Base-by-base conservation (phyloP, 2,113 vertebrate genomes). In the Saccopteryx bilineata region DNA sequence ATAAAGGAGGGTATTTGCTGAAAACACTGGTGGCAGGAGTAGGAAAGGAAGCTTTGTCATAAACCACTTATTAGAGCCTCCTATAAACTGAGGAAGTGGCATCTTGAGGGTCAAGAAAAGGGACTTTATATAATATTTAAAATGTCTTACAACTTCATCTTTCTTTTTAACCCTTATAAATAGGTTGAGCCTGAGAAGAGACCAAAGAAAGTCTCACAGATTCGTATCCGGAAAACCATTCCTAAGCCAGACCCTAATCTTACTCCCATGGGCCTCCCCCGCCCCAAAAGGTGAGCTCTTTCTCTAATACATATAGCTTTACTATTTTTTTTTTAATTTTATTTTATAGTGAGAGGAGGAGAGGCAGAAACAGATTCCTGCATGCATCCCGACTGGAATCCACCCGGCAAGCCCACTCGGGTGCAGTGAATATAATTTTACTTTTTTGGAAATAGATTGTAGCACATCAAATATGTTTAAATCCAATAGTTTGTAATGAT, bases 191-290 rank as follows among this genome's bases (percentile, higher is more conserved):
- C 97, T 72, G 98, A 98, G 96, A 95, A 98, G 96, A 98, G 98
- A 96, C 98, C 98, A 97, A 99, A 99, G 98, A 98, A 98, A 96
- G 99, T 99, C 26, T 99, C 99, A 28, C 99, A 99, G 98, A 99
- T 99, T 89, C 98, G 99, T 82, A 99, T 99, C 95, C 99, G 99
- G 76, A 99, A 99, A 96, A 99, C 99, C 3, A 95, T 99, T 72
- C 99, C 99, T 5, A 99, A 98, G 80, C 99, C 99, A 9, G 99
- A 99, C 84, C 99, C 98, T 31, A 99, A 98, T 74, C 99, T 99
- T 84, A 99, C 99, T 46, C 99, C 99, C 2, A 99, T 99, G 99
- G 99, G 99, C 68, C 98, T 99, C 12, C 99, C 99, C 89, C 99
- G 99, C 98, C 99, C 99, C 96, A 99, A 99, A 99, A 99, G 99